phyloP scores from a whole-genome alignment of 1,140 invertebrate genomes.

The Drosophila albomicans region DNA sequence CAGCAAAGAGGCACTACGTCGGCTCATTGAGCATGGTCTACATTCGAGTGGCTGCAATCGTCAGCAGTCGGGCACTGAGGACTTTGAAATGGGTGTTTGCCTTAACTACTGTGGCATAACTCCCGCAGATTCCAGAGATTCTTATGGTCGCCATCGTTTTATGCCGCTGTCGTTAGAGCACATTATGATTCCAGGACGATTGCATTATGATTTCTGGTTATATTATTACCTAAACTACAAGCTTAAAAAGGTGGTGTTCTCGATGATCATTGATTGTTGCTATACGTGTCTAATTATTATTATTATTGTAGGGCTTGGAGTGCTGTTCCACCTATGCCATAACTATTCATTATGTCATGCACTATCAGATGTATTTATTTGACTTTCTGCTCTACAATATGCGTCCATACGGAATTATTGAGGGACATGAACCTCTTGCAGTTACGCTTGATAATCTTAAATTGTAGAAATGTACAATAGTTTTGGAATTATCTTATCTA shows the following conservation, averaged over 20 bases:
- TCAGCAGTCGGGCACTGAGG: conserved; percentile 91
- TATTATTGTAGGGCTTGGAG: conserved; percentile 89
- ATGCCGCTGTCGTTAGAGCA: conserved; percentile 37
- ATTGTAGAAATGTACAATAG: not conserved
- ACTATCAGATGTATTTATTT: conserved; percentile 94
- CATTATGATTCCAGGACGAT: conserved; percentile 32
- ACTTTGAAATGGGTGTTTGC: conserved; percentile 97
- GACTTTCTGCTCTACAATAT: conserved; percentile 95
- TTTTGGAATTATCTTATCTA: no score
- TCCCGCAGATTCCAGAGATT: conserved; percentile 95
- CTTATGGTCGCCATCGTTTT: conserved; percentile 88
- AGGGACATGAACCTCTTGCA: conserved; percentile 22
- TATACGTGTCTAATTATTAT: not conserved
- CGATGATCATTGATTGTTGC: not conserved
- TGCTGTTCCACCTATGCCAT: conserved; percentile 95
- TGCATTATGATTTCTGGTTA: conserved; percentile 37
- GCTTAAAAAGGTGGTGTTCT: conserved; percentile 26
- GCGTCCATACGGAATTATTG: conserved; percentile 89
- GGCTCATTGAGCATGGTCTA: conserved; percentile 89
- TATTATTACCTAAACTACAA: conserved; percentile 15
- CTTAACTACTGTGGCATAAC: conserved; percentile 92
- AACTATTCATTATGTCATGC: conserved; percentile 94
- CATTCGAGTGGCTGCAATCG: conserved; percentile 89
- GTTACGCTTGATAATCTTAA: not conserved
- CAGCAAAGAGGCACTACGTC: conserved; percentile 89